A percentile compares a stretch with the other conserved stretches of the same genome.
Evolutionary conservation across 2,888 invertebrate species (phyloP).

Genomic region (Stictocephala bisonia): DNA sequence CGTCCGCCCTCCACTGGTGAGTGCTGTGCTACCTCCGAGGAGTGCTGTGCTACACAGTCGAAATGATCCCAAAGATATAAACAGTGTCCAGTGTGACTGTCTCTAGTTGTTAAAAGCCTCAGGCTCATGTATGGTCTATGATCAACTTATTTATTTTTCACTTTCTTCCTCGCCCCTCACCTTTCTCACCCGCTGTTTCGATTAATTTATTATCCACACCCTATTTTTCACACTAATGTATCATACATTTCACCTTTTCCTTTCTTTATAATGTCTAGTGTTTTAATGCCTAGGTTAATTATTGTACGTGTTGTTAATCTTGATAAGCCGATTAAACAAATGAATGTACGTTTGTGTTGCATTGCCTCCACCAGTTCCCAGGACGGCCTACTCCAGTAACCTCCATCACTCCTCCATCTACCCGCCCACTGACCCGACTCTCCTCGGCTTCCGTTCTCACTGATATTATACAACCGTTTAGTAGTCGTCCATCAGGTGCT

Average conservation of each 20-base stretch:
- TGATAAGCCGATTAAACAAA: constrained; percentile 35
- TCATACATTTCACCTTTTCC: constrained; percentile 37
- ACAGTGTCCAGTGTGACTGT: constrained; percentile 40
- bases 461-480: too few species aligned
- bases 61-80: constrained; percentile 44
- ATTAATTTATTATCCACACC: constrained; percentile 38
- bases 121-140: constrained; percentile 50
- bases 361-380: not conserved
- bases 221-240: constrained; percentile 31
- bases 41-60: constrained; percentile 41
- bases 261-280: constrained; percentile 2
- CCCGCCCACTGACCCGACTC: constrained; percentile 18
- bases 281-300: constrained; percentile 29
- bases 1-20: constrained; percentile 10
- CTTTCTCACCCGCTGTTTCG: constrained; percentile 23
- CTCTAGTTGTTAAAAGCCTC: constrained; percentile 11
- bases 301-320: constrained; percentile 29
- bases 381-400: constrained; percentile 29
- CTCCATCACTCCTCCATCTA: constrained; percentile 1
- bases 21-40: constrained; percentile 28
- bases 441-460: not conserved
- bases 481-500: too few species aligned
- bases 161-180: constrained; percentile 31
- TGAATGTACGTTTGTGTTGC: constrained; percentile 1
- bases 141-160: constrained; percentile 49